phyloP scores from a whole-genome alignment of 2,113 vertebrate species.

The Megalops atlanticus region DNA sequence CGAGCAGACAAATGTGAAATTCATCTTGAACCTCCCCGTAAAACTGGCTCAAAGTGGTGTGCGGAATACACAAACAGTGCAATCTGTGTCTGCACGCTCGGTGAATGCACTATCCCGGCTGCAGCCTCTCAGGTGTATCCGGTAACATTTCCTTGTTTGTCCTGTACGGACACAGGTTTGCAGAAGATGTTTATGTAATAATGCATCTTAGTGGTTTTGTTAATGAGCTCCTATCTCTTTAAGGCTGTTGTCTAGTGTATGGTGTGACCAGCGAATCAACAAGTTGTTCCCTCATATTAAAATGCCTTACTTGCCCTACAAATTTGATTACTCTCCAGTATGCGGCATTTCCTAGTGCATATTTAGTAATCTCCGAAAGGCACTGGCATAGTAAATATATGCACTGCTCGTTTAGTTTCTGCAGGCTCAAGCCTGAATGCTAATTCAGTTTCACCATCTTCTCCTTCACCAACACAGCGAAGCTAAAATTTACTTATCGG shows the following conservation, averaged over 20 bases:
- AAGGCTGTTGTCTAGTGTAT: background rate
- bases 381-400: background rate
- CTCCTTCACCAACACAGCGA: background rate
- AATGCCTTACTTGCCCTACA: background rate
- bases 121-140: no score
- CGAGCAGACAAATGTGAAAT: no score
- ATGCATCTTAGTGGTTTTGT: background rate
- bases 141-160: no score
- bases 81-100: no score
- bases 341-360: background rate
- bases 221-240: background rate
- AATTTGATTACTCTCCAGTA: background rate
- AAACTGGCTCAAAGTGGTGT: no score
- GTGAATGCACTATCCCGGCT: no score
- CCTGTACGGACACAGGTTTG: no score
- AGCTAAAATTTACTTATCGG: background rate
- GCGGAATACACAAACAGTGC: no score
- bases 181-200: no score
- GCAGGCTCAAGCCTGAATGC: background rate
- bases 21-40: no score
- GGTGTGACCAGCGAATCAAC: background rate
- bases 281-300: background rate
- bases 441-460: background rate
- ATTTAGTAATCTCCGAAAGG: background rate
- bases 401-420: background rate